Evolutionary conservation across 1,140 invertebrate genomes (phyloP).

Genomic region (Chlorops oryzae): DNA sequence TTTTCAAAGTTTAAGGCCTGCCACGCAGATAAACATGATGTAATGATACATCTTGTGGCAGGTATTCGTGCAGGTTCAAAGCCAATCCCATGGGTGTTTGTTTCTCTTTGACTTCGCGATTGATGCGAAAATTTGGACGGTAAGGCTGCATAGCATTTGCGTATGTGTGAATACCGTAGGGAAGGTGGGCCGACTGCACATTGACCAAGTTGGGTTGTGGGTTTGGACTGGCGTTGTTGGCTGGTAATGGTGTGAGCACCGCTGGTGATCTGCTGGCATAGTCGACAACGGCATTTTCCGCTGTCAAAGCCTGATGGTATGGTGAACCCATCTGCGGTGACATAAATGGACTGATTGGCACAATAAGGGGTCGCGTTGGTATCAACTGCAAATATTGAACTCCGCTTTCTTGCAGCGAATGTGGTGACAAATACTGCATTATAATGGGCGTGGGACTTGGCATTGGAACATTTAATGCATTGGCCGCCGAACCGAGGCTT

Average conservation of each 20-base stretch:
- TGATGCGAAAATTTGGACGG: conserved; percentile 25
- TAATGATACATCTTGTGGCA: conserved; percentile 23
- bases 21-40: conserved; percentile 21
- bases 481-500: background rate
- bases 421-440: conserved; percentile 51
- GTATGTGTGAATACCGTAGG: conserved; percentile 25
- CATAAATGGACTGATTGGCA: conserved; percentile 38
- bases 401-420: conserved; percentile 28
- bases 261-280: conserved; percentile 17
- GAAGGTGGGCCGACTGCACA: conserved; percentile 14
- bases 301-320: conserved; percentile 1
- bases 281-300: conserved; percentile 1
- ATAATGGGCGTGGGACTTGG: conserved; percentile 53
- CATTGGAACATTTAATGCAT: background rate
- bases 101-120: conserved; percentile 40
- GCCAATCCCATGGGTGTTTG: conserved; percentile 19
- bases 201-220: conserved; percentile 4
- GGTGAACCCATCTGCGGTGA: background rate
- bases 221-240: conserved; percentile 8
- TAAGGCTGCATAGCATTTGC: conserved; percentile 17
- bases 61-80: conserved; percentile 39
- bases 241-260: conserved; percentile 16
- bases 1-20: no score
- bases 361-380: conserved; percentile 42
- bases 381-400: conserved; percentile 44